A percentile compares a stretch with the other conserved stretches of the same genome.
These are phyloP conservation scores for Panonychus citri DNA, from an alignment of 1,140 invertebrate species.

Conservation along the genomic window DNA sequence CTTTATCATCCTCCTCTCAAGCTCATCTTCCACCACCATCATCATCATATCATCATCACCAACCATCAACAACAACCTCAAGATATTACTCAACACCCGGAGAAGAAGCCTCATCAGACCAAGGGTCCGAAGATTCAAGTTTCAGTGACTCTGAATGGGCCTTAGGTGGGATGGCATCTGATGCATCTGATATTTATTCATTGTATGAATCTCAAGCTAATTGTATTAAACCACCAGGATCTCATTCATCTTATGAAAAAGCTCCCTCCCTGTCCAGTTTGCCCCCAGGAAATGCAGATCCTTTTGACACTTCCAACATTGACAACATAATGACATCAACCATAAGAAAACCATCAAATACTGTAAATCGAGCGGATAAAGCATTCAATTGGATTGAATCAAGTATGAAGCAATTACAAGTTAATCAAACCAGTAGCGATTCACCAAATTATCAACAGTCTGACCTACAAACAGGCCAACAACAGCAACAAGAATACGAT, in stretches of 20 bases:
- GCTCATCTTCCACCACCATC: background rate
- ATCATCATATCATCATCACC: too few relatives aligned
- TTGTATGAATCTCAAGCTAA: background rate
- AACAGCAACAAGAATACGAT: background rate
- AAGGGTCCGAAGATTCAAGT: background rate
- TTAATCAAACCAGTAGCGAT: too few relatives aligned
- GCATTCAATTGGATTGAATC: background rate
- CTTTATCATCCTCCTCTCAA: background rate
- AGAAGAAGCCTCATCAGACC: background rate
- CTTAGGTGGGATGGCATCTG: background rate
- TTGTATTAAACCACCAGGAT: background rate
- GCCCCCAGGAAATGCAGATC: background rate
- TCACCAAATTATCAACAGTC: background rate
- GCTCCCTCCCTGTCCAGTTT: background rate
- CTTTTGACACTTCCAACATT: background rate
- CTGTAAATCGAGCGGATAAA: background rate
- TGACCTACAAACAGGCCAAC: background rate
- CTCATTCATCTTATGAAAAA: background rate
- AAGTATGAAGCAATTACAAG: background rate
- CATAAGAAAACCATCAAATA: background rate
- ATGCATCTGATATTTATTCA: background rate
- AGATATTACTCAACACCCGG: background rate
- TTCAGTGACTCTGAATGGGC: slow-evolving; percentile 1
- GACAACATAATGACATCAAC: background rate
- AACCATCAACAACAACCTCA: background rate